A percentile compares a stretch with the other conserved stretches of the same genome.
Conservation (phyloP, 1,140 invertebrate genomes). For the Bombus confusus region DNA sequence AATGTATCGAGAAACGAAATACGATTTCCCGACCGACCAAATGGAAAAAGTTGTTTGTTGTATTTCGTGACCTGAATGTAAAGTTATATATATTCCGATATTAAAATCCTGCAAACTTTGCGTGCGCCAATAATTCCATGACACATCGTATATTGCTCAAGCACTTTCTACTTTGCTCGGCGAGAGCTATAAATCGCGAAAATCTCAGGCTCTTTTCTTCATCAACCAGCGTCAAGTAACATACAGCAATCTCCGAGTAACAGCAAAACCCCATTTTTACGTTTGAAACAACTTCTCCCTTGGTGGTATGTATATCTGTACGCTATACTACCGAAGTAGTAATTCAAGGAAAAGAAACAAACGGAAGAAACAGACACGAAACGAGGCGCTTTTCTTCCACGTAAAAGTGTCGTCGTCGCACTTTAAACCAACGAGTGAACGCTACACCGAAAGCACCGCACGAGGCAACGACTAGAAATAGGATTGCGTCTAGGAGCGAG, state of each 20-base stretch:
- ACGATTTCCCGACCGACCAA: neutral
- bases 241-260: neutral
- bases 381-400: neutral
- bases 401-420: constrained; percentile 35
- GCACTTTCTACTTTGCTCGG: no score
- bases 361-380: no score
- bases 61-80: no score
- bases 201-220: neutral
- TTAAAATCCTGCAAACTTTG: neutral
- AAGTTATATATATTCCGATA: neutral
- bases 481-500: constrained; percentile 38
- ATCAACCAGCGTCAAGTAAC: neutral
- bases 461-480: constrained; percentile 67
- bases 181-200: no score
- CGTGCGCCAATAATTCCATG: no score
- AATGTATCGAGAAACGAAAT: neutral
- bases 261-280: neutral
- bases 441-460: constrained; percentile 81
- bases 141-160: no score
- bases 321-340: no score
- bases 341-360: neutral
- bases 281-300: neutral
- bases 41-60: neutral
- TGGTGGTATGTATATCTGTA: neutral
- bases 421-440: constrained; percentile 67